Evolutionary conservation across 2,797 vertebrate genomes (phyloP).

Genomic region (Carcharodon carcharias): DNA sequence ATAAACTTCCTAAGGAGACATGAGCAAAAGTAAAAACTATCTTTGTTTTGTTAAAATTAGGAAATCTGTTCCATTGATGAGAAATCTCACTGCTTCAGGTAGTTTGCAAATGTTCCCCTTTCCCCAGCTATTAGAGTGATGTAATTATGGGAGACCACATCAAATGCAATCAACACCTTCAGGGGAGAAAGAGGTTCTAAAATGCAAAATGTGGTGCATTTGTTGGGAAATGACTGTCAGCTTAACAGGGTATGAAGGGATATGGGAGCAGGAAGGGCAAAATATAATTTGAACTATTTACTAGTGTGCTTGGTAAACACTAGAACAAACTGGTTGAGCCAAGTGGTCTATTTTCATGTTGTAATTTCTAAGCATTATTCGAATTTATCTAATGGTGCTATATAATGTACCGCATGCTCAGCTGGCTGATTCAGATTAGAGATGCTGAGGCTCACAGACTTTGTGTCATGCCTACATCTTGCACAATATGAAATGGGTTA

Average conservation of each 20-base stretch:
- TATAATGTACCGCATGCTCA: neutral
- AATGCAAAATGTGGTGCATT: neutral
- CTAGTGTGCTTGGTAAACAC: neutral
- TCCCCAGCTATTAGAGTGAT: neutral
- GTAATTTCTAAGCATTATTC: neutral
- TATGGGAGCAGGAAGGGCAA: neutral
- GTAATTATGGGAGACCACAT: neutral
- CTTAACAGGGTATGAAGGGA: neutral
- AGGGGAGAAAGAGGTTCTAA: neutral
- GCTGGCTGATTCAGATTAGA: neutral
- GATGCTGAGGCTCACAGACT: neutral
- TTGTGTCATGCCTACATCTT: neutral
- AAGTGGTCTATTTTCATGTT: neutral
- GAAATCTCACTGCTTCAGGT: neutral
- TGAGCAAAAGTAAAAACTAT: neutral
- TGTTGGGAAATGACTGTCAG: neutral
- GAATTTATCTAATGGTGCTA: neutral
- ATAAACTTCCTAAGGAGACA: neutral
- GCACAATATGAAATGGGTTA: neutral
- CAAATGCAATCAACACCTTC: neutral
- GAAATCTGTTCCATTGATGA: neutral
- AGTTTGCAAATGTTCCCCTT: neutral
- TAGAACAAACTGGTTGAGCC: neutral
- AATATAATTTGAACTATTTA: neutral
- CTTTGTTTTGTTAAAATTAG: neutral